These are phyloP conservation scores for Pachydiplax longipennis DNA, from an alignment of 2,888 invertebrate genomes.

Conservation along the genomic window DNA sequence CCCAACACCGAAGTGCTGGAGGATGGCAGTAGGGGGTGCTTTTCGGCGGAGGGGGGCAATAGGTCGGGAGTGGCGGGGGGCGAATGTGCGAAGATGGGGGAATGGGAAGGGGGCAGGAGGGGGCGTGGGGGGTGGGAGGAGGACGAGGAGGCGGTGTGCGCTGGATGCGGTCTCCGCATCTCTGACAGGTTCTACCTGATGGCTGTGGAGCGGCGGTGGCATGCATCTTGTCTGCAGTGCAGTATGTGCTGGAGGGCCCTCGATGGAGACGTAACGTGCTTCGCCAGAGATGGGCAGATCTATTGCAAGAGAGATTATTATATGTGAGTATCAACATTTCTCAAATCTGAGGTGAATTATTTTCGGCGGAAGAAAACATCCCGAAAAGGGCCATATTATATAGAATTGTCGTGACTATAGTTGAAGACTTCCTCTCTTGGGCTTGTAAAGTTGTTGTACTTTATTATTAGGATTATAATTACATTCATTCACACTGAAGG, in stretches of 20 bases:
- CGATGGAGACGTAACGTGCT: slow-evolving; percentile 91
- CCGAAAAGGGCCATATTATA: too few relatives aligned
- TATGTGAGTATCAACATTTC: slow-evolving; percentile 71
- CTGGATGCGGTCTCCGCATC: slow-evolving; percentile 87
- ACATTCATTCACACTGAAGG: too few relatives aligned
- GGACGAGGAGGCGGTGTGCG: slow-evolving; percentile 68
- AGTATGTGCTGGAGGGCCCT: slow-evolving; percentile 88
- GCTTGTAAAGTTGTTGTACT: too few relatives aligned
- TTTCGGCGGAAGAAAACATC: too few relatives aligned
- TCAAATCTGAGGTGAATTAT: neutral
- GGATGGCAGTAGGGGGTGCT: neutral
- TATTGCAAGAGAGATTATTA: slow-evolving; percentile 97
- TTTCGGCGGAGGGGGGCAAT: neutral
- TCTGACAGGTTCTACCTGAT: slow-evolving; percentile 90
- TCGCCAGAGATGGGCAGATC: slow-evolving; percentile 89
- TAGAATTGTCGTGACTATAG: too few relatives aligned
- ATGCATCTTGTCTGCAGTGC: slow-evolving; percentile 89
- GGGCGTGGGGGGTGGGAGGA: slow-evolving; percentile 52
- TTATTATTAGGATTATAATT: too few relatives aligned
- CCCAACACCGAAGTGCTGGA: slow-evolving; percentile 5
- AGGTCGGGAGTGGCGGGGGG: neutral
- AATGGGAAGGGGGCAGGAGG: slow-evolving; percentile 58
- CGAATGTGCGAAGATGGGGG: neutral
- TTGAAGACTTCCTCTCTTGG: too few relatives aligned
- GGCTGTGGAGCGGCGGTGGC: slow-evolving; percentile 93